Evolutionary conservation across 2,888 invertebrate genomes (phyloP), one percentile per base, ranked within the genome.

Genomic region (Anarsia innoxiella): DNA sequence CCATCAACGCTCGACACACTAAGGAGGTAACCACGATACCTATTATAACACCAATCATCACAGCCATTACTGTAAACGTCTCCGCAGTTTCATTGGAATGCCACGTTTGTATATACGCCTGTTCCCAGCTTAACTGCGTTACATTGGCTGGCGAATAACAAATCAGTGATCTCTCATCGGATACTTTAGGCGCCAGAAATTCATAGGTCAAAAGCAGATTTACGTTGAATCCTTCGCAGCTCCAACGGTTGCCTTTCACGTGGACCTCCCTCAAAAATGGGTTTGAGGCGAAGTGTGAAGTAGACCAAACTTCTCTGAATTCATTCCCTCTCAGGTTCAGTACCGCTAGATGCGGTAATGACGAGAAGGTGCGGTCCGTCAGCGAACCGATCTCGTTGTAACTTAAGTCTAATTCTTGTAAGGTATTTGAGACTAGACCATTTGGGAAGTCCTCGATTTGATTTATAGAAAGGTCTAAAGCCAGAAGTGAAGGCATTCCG

Each of bases 191-290:
- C 1, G 86, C 88, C 29, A 93, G 59, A 66, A 77, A 91, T 23
- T 87, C 83, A 46, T 88, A 91, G 29, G 89, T 88, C 1, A 86
- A 67, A 25, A 88, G 70, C 31, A 93, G 84, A 31, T 88, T 83
- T 0, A 70, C 56, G 37, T 84, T 80, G 25, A 84, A 76, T 45
- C 92, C 93, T 40, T 91, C 89, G 57, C 93, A 93, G 45, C 88
- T 86, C 93, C 93, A 93, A 1, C 91, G 89, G 76, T 93, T 93
- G 49, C 92, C 91, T 25, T 88, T 88, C 49, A 93, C 70, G 53
- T 85, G 75, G 15, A 93, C 72, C 54, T 84, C 80, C 51, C 83
- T 77, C 48, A 91, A 73, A 60, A 84, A 87, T 16, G 82, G 75
- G 60, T 90, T 91, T 38, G 84, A 82, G 33, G 84, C 73, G 58